phyloP scores from a whole-genome alignment of 2,113 vertebrate genomes.

The Procavia capensis region DNA sequence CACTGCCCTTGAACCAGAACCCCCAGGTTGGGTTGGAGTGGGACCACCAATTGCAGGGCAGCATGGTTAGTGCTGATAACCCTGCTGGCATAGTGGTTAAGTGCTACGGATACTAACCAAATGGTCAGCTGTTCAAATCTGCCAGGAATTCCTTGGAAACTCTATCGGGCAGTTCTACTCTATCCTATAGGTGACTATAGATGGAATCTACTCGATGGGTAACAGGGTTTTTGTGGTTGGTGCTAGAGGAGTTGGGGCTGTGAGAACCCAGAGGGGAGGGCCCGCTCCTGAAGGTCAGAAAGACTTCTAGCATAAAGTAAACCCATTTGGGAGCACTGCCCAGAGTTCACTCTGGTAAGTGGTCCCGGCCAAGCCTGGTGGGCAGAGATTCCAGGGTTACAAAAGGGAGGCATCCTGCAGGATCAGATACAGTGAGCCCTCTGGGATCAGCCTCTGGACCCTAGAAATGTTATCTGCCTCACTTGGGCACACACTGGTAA shows the following conservation, averaged over 20 bases:
- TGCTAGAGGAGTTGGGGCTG: not conserved
- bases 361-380: not conserved
- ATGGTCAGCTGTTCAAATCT: too few relatives aligned
- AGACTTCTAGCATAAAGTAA: not conserved
- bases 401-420: not conserved
- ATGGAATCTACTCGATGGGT: too few relatives aligned
- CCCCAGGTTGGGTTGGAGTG: not conserved
- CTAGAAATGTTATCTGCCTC: conserved; percentile 37
- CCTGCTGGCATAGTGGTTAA: too few relatives aligned
- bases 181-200: too few relatives aligned
- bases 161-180: too few relatives aligned
- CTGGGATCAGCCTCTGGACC: conserved; percentile 16
- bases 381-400: conserved; percentile 9
- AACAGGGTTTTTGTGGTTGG: too few relatives aligned
- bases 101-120: too few relatives aligned
- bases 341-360: not conserved
- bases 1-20: not conserved
- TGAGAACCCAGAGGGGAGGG: not conserved
- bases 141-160: too few relatives aligned
- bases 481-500: conserved; percentile 31
- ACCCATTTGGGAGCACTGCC: not conserved
- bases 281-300: not conserved
- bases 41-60: not conserved
- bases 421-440: not conserved
- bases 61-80: not conserved